phyloP scores from a whole-genome alignment of 2,888 invertebrate genomes.

The Heliconius charithonia region DNA sequence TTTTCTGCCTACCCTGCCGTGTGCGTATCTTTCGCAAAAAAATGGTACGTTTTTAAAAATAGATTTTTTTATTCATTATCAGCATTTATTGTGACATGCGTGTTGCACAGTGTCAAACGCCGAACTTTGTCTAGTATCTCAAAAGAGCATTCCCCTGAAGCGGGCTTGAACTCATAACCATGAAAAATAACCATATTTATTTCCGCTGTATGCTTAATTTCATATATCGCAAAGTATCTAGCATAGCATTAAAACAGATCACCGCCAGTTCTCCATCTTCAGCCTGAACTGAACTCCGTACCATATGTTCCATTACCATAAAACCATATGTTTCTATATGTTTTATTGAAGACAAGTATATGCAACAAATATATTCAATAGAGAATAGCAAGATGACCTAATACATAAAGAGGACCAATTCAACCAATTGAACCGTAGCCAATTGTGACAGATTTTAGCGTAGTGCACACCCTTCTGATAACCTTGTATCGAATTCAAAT shows the following conservation, averaged over 20 bases:
- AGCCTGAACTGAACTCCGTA: background rate
- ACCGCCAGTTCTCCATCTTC: background rate
- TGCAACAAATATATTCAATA: slow-evolving; percentile 20
- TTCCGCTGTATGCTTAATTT: background rate
- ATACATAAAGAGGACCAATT: slow-evolving; percentile 32
- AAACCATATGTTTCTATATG: background rate
- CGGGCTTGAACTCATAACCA: too few relatives aligned
- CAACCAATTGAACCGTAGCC: slow-evolving; percentile 36
- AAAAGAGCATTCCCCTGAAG: too few relatives aligned
- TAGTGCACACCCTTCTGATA: slow-evolving; percentile 20
- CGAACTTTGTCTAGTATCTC: too few relatives aligned
- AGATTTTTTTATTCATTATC: too few relatives aligned
- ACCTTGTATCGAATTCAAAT: slow-evolving; percentile 3
- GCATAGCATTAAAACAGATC: background rate
- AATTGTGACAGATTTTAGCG: slow-evolving; percentile 32
- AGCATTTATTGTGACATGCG: too few relatives aligned
- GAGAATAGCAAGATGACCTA: slow-evolving; percentile 34
- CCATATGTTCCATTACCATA: background rate
- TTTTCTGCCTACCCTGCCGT: too few relatives aligned
- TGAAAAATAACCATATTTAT: too few relatives aligned
- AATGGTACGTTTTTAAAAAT: too few relatives aligned
- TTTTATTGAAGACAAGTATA: background rate
- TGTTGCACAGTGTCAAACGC: too few relatives aligned
- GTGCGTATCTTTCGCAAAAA: too few relatives aligned
- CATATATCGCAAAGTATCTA: background rate